Evolutionary conservation across 2,797 vertebrate species (phyloP), one percentile per base, ranked within the genome.

Genomic region (Chloroceryle inda): DNA sequence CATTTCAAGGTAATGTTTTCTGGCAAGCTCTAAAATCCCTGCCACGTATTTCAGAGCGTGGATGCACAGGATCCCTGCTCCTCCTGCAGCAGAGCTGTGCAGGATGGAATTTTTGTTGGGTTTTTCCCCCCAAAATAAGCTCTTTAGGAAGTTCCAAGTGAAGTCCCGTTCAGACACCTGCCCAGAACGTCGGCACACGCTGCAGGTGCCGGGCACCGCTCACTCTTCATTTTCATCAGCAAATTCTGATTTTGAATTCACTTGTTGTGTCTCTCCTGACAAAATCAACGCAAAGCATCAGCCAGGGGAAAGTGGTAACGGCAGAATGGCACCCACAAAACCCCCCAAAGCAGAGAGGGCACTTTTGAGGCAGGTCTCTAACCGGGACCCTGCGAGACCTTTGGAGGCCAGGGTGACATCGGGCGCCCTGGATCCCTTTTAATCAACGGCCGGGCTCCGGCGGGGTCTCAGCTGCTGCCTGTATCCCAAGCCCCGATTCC

Each of bases 101-200:
- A 6, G 37, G 40, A 47, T 21, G 17, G 69, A 68, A 53, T 42
- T 72, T 90, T 77, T 40, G 59, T 33, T 52, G 37, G 3, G 27
- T 62, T 76, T 72, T 45, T 37, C 14, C 13, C 33, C 27, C 21
- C 40, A 72, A 75, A 85, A 55, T 38, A 58, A 92, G 47, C n/a
- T 68, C 33, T 67, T 80, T 55, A 23, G 80, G 73, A 88, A 74
- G 89, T 85, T 61, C 56, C 75, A 59, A 21, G 58, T 35, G 6
- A 37, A 83, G 72, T 24, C 44, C 31, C 31, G 45, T 3, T 35
- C n/a, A 80, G 83, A 75, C 37, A 85, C 77, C 71, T 94, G 80
- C 13, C 45, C 33, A 0, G 75, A 26, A 10, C 0, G 1, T 33
- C 0, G 0, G 75, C 27, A 7, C 42, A 49, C 7, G 5, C 35